Evolutionary conservation across 2,888 invertebrate species (phyloP).

Genomic region (Drosophila barbarae): DNA sequence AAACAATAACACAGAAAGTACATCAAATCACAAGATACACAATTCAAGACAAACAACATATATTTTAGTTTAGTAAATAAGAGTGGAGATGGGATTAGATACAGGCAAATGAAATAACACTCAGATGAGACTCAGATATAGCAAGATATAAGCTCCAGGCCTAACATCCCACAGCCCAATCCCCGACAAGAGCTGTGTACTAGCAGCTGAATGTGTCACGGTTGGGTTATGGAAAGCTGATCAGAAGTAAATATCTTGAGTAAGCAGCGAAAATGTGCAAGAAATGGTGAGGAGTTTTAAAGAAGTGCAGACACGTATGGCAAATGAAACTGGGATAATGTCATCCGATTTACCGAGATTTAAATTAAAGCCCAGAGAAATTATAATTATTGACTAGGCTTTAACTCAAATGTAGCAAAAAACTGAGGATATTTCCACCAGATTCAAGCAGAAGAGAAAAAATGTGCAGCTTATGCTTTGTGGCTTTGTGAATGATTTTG

Average conservation of each 20-base stretch:
- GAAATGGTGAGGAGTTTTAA: background rate
- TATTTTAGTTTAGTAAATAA: slow-evolving; percentile 31
- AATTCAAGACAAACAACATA: slow-evolving; percentile 50
- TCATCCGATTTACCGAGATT: background rate
- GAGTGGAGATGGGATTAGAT: slow-evolving; percentile 6
- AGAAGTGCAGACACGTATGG: slow-evolving; percentile 16
- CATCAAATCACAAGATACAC: slow-evolving; percentile 26
- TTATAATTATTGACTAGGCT: background rate
- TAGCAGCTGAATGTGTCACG: slow-evolving; percentile 45
- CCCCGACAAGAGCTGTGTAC: slow-evolving; percentile 50
- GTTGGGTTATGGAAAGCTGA: slow-evolving; percentile 1
- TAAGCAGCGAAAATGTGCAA: slow-evolving; percentile 9
- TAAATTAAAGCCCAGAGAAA: background rate
- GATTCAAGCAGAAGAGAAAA: slow-evolving; percentile 17
- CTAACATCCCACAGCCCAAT: background rate
- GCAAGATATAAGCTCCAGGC: background rate
- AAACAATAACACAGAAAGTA: slow-evolving; percentile 34
- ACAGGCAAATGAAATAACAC: slow-evolving; percentile 38
- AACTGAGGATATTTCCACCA: background rate
- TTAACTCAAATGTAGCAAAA: background rate
- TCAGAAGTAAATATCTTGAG: background rate
- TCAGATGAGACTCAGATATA: slow-evolving; percentile 20
- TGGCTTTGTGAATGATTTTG: slow-evolving; percentile 23
- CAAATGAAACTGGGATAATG: background rate
- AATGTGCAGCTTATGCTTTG: slow-evolving; percentile 11